phyloP scores from a whole-genome alignment of 2,888 invertebrate species.

The Stenodera caucasica region DNA sequence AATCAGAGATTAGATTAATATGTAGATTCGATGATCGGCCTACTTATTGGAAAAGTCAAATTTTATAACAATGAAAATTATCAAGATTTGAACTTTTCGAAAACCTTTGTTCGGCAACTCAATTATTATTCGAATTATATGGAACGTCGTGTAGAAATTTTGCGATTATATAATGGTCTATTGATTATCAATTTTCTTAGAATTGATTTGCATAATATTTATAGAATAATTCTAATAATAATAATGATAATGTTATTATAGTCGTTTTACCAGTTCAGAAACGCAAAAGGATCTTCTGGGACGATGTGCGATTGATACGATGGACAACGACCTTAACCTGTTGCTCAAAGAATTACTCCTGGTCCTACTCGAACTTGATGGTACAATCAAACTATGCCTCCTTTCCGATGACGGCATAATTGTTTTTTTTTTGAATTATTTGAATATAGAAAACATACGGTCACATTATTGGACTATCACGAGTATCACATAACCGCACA shows the following conservation, averaged over 20 bases:
- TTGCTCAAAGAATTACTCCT: constrained; percentile 19
- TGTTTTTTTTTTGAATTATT: neutral
- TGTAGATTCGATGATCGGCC: no score
- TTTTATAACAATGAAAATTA: no score
- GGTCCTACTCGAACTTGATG: neutral
- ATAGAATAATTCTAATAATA: neutral
- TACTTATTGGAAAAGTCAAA: no score
- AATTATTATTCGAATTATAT: neutral
- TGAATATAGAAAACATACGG: no score
- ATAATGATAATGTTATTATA: neutral
- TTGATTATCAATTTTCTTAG: neutral
- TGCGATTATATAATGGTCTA: constrained; percentile 5
- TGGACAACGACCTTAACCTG: constrained; percentile 14
- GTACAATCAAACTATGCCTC: neutral
- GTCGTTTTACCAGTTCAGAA: constrained; percentile 16
- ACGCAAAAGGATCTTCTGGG: constrained; percentile 21
- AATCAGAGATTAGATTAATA: no score
- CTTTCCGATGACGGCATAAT: neutral
- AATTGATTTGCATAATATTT: neutral
- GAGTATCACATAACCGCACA: no score
- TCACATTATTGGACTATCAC: no score
- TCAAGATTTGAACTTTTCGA: no score
- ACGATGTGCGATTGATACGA: constrained; percentile 15
- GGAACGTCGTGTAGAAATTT: neutral
- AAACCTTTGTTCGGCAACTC: neutral